Conservation (phyloP, 2,888 invertebrate genomes). For the Sipha maydis region DNA sequence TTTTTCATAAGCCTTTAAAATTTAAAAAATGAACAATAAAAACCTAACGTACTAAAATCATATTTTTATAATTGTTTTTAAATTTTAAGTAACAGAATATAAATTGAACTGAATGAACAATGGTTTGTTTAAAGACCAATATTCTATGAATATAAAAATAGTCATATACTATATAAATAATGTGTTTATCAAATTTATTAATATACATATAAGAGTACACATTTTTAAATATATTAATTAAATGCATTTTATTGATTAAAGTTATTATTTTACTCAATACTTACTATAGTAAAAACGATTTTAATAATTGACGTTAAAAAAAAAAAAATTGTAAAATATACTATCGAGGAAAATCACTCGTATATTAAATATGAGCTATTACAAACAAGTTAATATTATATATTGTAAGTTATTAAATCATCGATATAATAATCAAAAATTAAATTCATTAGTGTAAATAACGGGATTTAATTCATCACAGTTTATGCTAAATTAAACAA, state of each 20-base stretch:
- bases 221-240: background rate
- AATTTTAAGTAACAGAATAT: too few species aligned
- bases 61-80: too few species aligned
- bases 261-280: background rate
- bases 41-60: too few species aligned
- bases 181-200: background rate
- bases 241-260: too few species aligned
- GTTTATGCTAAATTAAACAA: conserved; percentile 52
- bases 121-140: too few species aligned
- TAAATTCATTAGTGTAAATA: background rate
- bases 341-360: background rate
- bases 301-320: background rate
- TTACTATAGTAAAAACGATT: background rate
- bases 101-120: too few species aligned
- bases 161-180: background rate
- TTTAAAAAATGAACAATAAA: too few species aligned
- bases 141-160: too few species aligned
- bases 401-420: background rate
- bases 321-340: background rate
- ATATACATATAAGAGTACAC: background rate
- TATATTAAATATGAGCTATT: background rate
- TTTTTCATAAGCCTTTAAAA: too few species aligned
- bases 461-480: conserved; percentile 39
- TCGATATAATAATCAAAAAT: background rate
- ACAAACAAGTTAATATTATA: background rate